Base-by-base conservation (phyloP, 2,888 invertebrate genomes). In the Phyto melanocephala region DNA sequence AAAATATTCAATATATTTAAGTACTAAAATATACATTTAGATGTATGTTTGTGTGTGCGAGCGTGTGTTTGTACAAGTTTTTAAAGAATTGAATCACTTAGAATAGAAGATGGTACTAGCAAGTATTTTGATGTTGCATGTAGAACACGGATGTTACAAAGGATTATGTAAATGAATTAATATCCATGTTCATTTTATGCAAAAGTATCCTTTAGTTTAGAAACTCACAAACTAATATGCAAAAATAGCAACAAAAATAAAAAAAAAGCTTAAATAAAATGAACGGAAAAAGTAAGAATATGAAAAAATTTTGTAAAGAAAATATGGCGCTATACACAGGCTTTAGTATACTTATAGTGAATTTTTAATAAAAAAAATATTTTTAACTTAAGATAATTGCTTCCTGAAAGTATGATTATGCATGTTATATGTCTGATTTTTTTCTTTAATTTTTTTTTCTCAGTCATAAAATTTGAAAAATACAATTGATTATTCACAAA, bases 161-260 rank as follows among this genome's bases (percentile, higher is more conserved):
- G 81, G 81, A 82, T 82, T 82, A 82, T 82, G 81, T 65, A 82
- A 82, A 82, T 82, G 81, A 82, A 79, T 82, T 82, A 82, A 82
- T 82, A 82, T 82, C 74, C 81, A 37, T 82, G 78, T 82, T 82
- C 78, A 75, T 78, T 74, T 81, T 75, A 70, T 81, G 78, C 58
- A 68, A 78, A 78, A 52, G 40, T 67, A 81, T 65, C 63, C 58
- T 15, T 17, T 15, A 13, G 42, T 40, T 35, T 58, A 68, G 63
- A 40, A 52, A 28, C 24, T 42, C 47, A 45, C 6, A 22, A 20
- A 52, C 20, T 28, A 20, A 45, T 8, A 15, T 40, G 45, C 22
- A 22, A 47, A 10, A 28, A 28, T 6, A 24, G 54, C 11, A 56
- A 17, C 15, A 33, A 33, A 68, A 5, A 7, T 24, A 50, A 35